Percentiles rank a stretch among this genome's conserved stretches.
phyloP scores from a whole-genome alignment of 2,888 invertebrate genomes.

The Scrobipalpa costella region DNA sequence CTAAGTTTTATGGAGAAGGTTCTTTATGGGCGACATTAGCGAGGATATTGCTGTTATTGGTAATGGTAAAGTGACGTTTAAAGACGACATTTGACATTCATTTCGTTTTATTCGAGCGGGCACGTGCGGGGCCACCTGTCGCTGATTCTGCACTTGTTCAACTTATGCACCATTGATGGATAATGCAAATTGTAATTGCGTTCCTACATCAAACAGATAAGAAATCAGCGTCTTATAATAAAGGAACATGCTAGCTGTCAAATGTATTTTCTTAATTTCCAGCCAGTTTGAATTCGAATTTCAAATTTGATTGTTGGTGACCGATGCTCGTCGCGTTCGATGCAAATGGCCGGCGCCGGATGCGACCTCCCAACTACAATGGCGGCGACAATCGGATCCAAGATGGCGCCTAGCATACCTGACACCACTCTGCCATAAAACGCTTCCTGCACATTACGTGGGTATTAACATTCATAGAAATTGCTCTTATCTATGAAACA shows the following conservation, averaged over 20 bases:
- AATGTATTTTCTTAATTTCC: background rate
- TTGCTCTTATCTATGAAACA: conserved; percentile 26
- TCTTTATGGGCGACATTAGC: conserved; percentile 37
- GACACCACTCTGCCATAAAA: conserved; percentile 32
- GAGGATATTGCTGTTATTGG: conserved; percentile 22
- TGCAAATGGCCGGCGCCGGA: conserved; percentile 80
- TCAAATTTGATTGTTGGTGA: conserved; percentile 39
- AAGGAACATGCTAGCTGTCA: no score
- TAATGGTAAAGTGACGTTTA: conserved; percentile 36
- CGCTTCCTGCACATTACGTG: conserved; percentile 62
- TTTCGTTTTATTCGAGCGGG: conserved; percentile 74
- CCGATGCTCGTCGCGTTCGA: conserved; percentile 71
- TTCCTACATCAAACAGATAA: conserved; percentile 15
- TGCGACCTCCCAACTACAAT: conserved; percentile 74
- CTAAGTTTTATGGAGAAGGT: conserved; percentile 48
- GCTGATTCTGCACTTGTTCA: conserved; percentile 67
- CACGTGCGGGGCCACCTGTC: conserved; percentile 80
- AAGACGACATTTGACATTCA: conserved; percentile 75
- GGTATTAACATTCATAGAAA: conserved; percentile 51
- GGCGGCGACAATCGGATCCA: conserved; percentile 65
- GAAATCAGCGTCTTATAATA: background rate
- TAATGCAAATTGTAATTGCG: conserved; percentile 39
- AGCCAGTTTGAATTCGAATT: background rate
- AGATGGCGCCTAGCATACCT: conserved; percentile 73
- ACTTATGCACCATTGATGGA: conserved; percentile 42